phyloP scores from a whole-genome alignment of 2,888 invertebrate species.

The Aporophyla lueneburgensis region DNA sequence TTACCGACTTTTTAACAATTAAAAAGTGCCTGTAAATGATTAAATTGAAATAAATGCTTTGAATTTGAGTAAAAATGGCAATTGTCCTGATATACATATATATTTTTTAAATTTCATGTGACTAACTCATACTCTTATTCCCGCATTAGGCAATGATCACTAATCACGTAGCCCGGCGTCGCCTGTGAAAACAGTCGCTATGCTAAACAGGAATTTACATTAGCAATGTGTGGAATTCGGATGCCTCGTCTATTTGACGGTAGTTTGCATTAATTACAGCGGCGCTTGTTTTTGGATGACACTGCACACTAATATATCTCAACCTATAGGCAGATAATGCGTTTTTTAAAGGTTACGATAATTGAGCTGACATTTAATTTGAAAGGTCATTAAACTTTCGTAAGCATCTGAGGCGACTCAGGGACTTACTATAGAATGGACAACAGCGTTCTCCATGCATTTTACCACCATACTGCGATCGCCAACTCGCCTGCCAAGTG shows the following conservation, averaged over 20 bases:
- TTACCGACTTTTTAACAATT: too few species aligned
- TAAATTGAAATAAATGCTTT: too few species aligned
- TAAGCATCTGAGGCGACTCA: too few species aligned
- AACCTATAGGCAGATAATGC: neutral
- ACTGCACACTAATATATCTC: neutral
- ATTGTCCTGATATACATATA: too few species aligned
- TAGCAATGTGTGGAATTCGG: conserved; percentile 46
- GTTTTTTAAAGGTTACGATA: neutral
- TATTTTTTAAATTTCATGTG: neutral
- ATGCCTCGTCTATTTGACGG: conserved; percentile 43
- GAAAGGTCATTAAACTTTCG: too few species aligned
- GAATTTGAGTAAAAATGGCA: too few species aligned
- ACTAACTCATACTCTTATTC: conserved; percentile 7
- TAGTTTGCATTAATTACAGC: conserved; percentile 57
- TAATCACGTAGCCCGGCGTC: conserved; percentile 46
- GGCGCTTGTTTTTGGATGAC: conserved; percentile 44
- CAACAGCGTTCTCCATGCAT: too few species aligned
- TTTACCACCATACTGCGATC: too few species aligned
- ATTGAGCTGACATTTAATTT: neutral
- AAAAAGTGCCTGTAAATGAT: too few species aligned
- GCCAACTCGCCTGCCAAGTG: too few species aligned
- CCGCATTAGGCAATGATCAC: conserved; percentile 45
- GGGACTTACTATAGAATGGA: too few species aligned
- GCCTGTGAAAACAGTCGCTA: conserved; percentile 62
- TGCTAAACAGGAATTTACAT: conserved; percentile 59